Evolutionary conservation across 2,888 invertebrate genomes (phyloP).

Genomic region (Thereva nobilitata): DNA sequence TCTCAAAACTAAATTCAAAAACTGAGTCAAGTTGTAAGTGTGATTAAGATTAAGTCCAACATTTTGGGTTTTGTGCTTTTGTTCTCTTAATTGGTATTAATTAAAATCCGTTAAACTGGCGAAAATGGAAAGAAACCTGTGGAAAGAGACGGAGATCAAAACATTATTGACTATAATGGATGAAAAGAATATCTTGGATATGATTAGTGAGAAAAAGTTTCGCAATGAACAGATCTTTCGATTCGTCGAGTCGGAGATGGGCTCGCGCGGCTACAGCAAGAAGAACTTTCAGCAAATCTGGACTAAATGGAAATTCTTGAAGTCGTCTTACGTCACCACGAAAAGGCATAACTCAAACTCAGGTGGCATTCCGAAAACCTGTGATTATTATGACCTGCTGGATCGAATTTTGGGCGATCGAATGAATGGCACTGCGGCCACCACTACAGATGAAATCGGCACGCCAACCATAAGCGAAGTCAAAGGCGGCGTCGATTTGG

Average conservation of each 20-base stretch:
- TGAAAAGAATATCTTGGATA: constrained; percentile 50
- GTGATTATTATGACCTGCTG: constrained; percentile 37
- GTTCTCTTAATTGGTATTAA: not conserved
- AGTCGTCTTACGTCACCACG: constrained; percentile 57
- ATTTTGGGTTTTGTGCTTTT: too few relatives aligned
- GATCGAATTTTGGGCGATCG: constrained; percentile 35
- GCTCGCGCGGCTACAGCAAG: constrained; percentile 52
- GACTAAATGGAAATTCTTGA: constrained; percentile 58
- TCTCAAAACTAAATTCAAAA: too few relatives aligned
- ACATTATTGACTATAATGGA: constrained; percentile 54
- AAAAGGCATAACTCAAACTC: constrained; percentile 52
- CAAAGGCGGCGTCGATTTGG: constrained; percentile 51
- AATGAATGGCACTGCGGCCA: not conserved
- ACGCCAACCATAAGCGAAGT: constrained; percentile 11
- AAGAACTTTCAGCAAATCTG: constrained; percentile 56
- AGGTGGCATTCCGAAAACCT: constrained; percentile 50
- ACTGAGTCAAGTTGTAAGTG: too few relatives aligned
- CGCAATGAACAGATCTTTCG: constrained; percentile 55
- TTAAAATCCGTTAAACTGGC: constrained; percentile 31
- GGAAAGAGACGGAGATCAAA: constrained; percentile 55
- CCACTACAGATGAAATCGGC: not conserved
- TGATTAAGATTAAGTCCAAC: too few relatives aligned
- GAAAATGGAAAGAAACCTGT: constrained; percentile 54
- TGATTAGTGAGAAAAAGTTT: constrained; percentile 53
- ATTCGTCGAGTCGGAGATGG: constrained; percentile 53